Percentiles rank a stretch among this genome's conserved stretches.
phyloP scores from a whole-genome alignment of 2,888 invertebrate genomes.

The Chironomus tentans region DNA sequence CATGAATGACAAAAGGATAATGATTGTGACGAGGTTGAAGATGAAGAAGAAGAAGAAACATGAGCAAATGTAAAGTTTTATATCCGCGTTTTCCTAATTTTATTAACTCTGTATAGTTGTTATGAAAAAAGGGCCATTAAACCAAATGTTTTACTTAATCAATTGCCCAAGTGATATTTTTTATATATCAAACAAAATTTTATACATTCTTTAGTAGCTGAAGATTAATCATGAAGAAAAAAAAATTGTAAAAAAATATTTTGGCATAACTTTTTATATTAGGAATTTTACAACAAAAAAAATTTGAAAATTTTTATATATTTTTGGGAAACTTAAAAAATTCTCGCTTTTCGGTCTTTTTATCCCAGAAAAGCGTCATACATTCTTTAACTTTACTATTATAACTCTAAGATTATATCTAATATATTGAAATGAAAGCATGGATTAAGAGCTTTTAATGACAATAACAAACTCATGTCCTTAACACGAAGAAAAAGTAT shows the following conservation, averaged over 20 bases:
- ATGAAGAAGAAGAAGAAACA: neutral
- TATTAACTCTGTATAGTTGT: no score
- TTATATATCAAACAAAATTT: slow-evolving; percentile 8
- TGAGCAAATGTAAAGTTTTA: neutral
- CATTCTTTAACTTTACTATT: neutral
- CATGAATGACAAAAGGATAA: slow-evolving; percentile 51
- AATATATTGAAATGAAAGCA: neutral
- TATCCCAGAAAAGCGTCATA: neutral
- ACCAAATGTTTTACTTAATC: slow-evolving; percentile 19
- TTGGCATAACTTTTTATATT: neutral
- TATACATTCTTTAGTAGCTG: neutral
- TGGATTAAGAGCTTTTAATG: slow-evolving; percentile 2
- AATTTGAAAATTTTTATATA: neutral
- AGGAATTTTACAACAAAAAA: neutral
- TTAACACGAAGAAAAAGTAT: neutral
- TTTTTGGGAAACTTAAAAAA: neutral
- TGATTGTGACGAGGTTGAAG: neutral
- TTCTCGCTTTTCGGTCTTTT: neutral
- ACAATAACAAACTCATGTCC: slow-evolving; percentile 1
- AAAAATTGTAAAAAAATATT: neutral
- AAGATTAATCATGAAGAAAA: neutral
- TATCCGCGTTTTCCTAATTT: neutral
- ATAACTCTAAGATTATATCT: neutral
- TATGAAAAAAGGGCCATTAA: slow-evolving; percentile 8
- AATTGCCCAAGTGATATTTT: slow-evolving; percentile 25